A percentile compares a stretch with the other conserved stretches of the same genome.
These are phyloP conservation scores for Listronotus bonariensis DNA, from an alignment of 1,140 invertebrate species.

Conservation along the genomic window DNA sequence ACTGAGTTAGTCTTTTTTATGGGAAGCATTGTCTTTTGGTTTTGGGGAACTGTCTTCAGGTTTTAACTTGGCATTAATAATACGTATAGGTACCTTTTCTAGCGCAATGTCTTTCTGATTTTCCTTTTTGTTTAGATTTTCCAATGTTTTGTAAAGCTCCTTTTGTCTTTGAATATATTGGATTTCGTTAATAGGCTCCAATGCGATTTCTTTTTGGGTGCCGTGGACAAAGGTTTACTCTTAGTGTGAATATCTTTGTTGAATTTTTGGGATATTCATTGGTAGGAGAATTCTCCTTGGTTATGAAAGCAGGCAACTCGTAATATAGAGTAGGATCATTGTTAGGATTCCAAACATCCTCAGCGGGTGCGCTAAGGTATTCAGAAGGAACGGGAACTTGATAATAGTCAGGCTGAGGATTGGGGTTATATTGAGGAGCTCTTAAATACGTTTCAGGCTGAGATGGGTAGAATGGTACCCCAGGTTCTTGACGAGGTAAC, in stretches of 20 bases:
- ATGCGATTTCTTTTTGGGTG: conserved; percentile 47
- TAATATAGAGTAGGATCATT: conserved; percentile 53
- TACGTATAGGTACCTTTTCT: conserved; percentile 28
- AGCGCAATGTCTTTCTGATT: conserved; percentile 47
- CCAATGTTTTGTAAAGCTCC: conserved; percentile 45
- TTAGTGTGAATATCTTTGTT: conserved; percentile 50
- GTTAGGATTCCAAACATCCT: conserved; percentile 51
- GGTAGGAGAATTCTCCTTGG: conserved; percentile 43
- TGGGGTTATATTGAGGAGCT: conserved; percentile 38
- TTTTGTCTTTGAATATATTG: conserved; percentile 46
- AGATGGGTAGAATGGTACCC: conserved; percentile 44
- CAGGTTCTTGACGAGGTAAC: conserved; percentile 40
- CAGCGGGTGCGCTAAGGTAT: conserved; percentile 46
- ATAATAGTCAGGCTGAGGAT: conserved; percentile 39
- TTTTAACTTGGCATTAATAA: background rate
- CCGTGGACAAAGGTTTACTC: conserved; percentile 45
- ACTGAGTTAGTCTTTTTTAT: conserved; percentile 10
- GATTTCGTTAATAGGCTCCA: conserved; percentile 43
- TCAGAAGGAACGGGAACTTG: conserved; percentile 48
- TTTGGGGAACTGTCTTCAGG: background rate
- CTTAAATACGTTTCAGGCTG: conserved; percentile 42
- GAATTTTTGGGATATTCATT: conserved; percentile 52
- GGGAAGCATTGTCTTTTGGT: conserved; percentile 18
- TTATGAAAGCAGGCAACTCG: conserved; percentile 43
- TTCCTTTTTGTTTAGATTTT: conserved; percentile 48